phyloP scores from a whole-genome alignment of 1,140 invertebrate species.

The Trypoxylus dichotomus region DNA sequence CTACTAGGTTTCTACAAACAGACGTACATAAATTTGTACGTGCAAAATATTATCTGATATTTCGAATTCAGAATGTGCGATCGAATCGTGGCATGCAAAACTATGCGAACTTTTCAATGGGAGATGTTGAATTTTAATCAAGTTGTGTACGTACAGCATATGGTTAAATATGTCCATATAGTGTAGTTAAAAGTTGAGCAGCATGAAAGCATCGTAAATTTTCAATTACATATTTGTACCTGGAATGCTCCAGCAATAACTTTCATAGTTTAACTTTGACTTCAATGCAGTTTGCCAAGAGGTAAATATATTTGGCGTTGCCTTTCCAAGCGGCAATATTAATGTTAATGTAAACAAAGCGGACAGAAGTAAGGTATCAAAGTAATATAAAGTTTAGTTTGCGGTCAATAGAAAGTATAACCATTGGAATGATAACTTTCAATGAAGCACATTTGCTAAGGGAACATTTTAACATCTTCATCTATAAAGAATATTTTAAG shows the following conservation, averaged over 20 bases:
- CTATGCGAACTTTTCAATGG: conserved; percentile 23
- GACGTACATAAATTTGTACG: neutral
- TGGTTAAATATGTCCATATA: neutral
- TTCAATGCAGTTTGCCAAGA: too few species aligned
- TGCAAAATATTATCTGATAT: conserved; percentile 8
- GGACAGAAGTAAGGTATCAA: too few species aligned
- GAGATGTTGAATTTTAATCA: neutral
- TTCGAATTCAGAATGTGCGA: neutral
- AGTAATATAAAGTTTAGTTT: too few species aligned
- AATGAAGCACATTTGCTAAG: too few species aligned
- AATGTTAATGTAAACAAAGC: too few species aligned
- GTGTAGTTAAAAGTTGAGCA: neutral
- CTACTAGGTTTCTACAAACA: neutral
- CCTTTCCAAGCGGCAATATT: too few species aligned
- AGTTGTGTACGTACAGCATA: neutral
- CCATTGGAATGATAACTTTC: too few species aligned
- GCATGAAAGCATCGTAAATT: neutral
- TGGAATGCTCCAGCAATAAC: neutral
- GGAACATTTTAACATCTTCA: too few species aligned
- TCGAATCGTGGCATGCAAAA: neutral
- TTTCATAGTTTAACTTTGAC: too few species aligned
- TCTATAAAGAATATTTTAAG: too few species aligned
- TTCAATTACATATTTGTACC: neutral
- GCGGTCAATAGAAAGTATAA: too few species aligned
- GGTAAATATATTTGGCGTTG: too few species aligned